Evolutionary conservation across 2,797 vertebrate species (phyloP).

Genomic region (Nothura maculosa): DNA sequence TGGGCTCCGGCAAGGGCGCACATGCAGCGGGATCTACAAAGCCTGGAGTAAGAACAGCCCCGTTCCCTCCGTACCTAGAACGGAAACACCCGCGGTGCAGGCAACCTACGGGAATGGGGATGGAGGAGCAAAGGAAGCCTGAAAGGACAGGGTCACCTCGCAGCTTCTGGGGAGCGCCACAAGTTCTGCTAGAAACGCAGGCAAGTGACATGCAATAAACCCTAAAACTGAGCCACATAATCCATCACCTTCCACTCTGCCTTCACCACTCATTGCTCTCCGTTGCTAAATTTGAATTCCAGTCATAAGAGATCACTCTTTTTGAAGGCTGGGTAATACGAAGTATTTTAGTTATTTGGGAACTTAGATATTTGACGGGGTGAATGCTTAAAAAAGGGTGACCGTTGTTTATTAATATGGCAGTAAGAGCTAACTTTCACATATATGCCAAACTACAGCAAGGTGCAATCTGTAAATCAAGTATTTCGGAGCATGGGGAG

Average conservation of each 20-base stretch:
- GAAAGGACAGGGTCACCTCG: neutral
- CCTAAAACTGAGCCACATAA: neutral
- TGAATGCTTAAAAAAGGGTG: neutral
- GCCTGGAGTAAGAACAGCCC: neutral
- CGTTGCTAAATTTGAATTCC: neutral
- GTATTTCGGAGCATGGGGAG: neutral
- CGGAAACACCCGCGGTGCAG: neutral
- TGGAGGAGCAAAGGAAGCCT: neutral
- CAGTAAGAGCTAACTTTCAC: neutral
- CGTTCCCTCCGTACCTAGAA: neutral
- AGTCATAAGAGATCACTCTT: neutral
- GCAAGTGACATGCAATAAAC: neutral
- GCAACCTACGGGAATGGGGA: neutral
- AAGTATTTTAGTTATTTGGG: neutral
- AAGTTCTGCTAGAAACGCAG: neutral
- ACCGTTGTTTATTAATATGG: neutral
- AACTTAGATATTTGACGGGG: neutral
- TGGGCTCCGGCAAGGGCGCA: neutral
- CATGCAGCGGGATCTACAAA: neutral
- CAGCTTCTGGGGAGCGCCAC: neutral
- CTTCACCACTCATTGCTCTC: neutral
- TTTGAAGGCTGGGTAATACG: neutral
- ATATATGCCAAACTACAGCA: neutral
- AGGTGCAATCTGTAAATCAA: neutral
- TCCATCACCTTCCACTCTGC: neutral